Conservation (phyloP, 2,888 invertebrate species). For the Parnassius apollo region DNA sequence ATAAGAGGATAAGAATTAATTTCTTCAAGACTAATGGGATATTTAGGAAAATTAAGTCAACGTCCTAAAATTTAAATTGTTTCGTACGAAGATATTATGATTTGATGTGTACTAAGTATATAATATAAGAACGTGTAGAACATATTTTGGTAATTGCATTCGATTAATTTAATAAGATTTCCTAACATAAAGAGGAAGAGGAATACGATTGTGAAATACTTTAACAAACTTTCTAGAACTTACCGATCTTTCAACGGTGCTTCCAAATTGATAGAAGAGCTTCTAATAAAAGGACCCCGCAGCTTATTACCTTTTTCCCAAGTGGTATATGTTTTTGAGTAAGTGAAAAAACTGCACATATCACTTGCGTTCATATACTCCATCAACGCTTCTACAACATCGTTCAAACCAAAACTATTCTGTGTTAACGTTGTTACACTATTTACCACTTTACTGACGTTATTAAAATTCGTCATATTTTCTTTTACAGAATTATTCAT, state of each 20-base stretch:
- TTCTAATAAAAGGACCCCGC: conserved; percentile 43
- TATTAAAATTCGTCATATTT: conserved; percentile 40
- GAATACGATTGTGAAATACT: not conserved
- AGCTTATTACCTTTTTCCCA: conserved; percentile 66
- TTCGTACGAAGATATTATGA: too few relatives aligned
- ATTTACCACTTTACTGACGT: conserved; percentile 38
- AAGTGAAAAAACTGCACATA: conserved; percentile 58
- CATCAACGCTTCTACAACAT: conserved; percentile 51
- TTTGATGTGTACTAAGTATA: too few relatives aligned
- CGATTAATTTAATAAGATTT: too few relatives aligned
- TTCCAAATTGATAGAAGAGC: conserved; percentile 65
- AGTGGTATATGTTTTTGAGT: conserved; percentile 66
- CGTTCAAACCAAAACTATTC: conserved; percentile 40
- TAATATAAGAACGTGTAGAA: too few relatives aligned
- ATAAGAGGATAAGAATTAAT: too few relatives aligned
- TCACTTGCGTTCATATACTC: conserved; percentile 59
- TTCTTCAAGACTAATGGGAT: too few relatives aligned
- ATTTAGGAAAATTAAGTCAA: too few relatives aligned
- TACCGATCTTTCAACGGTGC: conserved; percentile 77
- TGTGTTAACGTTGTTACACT: conserved; percentile 38
- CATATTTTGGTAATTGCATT: too few relatives aligned
- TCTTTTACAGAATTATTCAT: conserved; percentile 57
- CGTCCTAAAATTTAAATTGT: too few relatives aligned
- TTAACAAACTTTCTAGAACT: conserved; percentile 39
- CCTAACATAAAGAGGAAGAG: too few relatives aligned